Conservation (phyloP, 2,113 vertebrate genomes). For the Labeo rohita region DNA sequence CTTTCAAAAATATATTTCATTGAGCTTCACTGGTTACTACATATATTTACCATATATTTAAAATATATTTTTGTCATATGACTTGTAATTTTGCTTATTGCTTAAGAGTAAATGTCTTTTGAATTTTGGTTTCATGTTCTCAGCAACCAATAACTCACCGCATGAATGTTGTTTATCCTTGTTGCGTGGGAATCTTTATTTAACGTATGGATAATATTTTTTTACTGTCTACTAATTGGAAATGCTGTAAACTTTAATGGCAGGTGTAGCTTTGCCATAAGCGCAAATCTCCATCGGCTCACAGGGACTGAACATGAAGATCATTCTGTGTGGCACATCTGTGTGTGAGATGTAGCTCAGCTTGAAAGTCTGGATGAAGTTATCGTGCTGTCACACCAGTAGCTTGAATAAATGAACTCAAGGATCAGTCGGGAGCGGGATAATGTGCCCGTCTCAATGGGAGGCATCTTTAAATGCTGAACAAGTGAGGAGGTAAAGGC, state of each 20-base stretch:
- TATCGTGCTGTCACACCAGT: no score
- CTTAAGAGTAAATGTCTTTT: no score
- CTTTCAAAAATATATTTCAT: no score
- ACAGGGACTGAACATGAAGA: no score
- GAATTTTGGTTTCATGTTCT: neutral
- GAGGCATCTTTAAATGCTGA: neutral
- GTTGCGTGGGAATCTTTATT: neutral
- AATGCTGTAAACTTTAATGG: neutral
- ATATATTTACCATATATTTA: no score
- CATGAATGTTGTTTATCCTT: neutral
- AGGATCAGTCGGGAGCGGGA: neutral
- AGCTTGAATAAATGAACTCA: no score
- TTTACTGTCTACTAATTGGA: neutral
- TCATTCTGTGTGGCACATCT: neutral
- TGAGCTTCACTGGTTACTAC: no score
- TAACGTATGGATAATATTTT: neutral
- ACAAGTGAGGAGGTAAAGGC: neutral
- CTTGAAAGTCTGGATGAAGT: no score
- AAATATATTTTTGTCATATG: no score
- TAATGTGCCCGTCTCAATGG: neutral
- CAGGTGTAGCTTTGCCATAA: neutral
- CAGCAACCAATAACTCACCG: neutral
- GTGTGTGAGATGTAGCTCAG: no score
- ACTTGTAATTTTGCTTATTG: no score
- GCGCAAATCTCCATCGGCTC: no score